Percentiles rank a stretch among this genome's conserved stretches.
Conservation (phyloP, 2,888 invertebrate species). For the Globia sparganii region DNA sequence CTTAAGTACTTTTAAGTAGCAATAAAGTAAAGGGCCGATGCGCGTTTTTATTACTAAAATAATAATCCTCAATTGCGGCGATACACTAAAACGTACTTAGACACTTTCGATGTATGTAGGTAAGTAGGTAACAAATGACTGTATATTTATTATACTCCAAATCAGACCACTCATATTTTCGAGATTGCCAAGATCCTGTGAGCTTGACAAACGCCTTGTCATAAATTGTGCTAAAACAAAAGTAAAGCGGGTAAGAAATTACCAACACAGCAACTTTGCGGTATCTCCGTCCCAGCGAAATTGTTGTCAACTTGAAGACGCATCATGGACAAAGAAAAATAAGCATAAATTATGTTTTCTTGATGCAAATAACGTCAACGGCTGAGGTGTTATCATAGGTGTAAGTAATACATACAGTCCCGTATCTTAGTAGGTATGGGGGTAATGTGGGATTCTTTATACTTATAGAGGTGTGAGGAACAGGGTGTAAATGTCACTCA, state of each 20-base stretch:
- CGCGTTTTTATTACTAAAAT: conserved; percentile 14
- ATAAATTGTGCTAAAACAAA: conserved; percentile 68
- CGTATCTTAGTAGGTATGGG: neutral
- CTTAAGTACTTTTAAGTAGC: too few relatives aligned
- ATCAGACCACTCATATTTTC: conserved; percentile 26
- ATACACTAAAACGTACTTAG: too few relatives aligned
- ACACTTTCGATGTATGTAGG: too few relatives aligned
- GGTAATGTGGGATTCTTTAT: too few relatives aligned
- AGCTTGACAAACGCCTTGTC: conserved; percentile 74
- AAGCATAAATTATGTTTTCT: conserved; percentile 2
- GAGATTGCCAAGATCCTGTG: conserved; percentile 37
- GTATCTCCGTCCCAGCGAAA: conserved; percentile 28
- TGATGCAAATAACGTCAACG: conserved; percentile 4
- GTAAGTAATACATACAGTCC: neutral
- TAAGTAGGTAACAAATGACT: conserved; percentile 10
- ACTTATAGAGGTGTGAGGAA: too few relatives aligned
- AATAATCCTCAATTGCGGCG: too few relatives aligned
- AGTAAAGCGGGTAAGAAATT: conserved; percentile 50
- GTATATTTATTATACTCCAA: conserved; percentile 21
- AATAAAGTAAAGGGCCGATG: neutral
- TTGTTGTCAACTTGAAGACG: conserved; percentile 51
- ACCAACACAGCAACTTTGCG: conserved; percentile 17
- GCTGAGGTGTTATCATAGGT: neutral
- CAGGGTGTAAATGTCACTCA: too few relatives aligned
- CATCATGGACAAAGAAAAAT: conserved; percentile 34